These are phyloP conservation scores for Nebria ingens DNA, from an alignment of 1,140 invertebrate species.

Conservation along the genomic window DNA sequence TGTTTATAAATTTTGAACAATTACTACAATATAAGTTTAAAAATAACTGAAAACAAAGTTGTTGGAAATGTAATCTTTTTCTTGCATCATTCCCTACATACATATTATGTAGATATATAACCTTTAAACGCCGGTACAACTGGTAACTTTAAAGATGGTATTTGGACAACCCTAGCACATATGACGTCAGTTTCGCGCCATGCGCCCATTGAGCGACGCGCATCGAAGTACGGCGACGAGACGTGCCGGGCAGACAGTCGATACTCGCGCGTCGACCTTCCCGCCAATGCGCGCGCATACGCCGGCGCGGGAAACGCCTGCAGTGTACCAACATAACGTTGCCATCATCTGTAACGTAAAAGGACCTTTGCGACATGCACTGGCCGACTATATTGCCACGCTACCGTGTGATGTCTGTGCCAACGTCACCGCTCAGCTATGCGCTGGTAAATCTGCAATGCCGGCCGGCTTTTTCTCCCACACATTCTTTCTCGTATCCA, in stretches of 20 bases:
- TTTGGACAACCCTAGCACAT: constrained; percentile 2
- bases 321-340: neutral
- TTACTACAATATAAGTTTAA: no score
- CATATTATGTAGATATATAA: neutral
- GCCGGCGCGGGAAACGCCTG: neutral
- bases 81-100: no score
- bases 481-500: neutral
- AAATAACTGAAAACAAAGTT: no score
- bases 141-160: neutral
- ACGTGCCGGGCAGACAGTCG: neutral
- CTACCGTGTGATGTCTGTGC: neutral
- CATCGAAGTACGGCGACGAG: neutral
- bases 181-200: constrained; percentile 2
- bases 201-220: neutral
- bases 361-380: no score
- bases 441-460: constrained; percentile 3
- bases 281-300: constrained; percentile 5
- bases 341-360: no score
- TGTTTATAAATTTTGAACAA: no score
- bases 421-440: neutral
- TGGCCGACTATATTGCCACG: neutral
- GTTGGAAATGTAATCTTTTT: no score
- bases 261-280: neutral
- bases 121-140: no score
- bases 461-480: neutral